Evolutionary conservation across 2,113 vertebrate species (phyloP).

Genomic region (Syrmaticus mikado): DNA sequence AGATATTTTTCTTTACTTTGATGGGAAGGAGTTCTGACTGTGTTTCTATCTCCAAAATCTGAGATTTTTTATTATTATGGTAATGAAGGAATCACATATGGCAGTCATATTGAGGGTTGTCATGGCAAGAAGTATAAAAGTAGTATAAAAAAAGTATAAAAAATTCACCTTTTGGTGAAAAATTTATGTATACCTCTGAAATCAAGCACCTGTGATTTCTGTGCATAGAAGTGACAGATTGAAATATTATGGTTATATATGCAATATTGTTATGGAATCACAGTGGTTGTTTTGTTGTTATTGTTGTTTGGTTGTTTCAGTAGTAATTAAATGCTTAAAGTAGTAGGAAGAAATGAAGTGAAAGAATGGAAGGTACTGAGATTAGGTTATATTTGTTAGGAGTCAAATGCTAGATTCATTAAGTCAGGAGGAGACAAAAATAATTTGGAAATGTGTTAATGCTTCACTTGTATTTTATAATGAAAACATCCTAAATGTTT

Average conservation of each 20-base stretch:
- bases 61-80: neutral
- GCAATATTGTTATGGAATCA: neutral
- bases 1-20: neutral
- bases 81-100: neutral
- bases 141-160: no score
- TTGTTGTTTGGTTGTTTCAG: neutral
- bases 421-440: neutral
- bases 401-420: rapidly evolving
- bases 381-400: neutral
- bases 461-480: neutral
- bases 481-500: neutral
- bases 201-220: neutral
- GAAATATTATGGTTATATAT: neutral
- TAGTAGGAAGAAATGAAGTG: neutral
- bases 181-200: neutral
- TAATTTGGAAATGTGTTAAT: neutral
- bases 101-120: neutral
- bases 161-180: neutral
- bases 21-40: neutral
- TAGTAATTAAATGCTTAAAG: neutral
- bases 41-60: neutral
- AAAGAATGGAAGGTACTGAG: neutral
- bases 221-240: neutral
- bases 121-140: neutral
- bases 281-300: neutral